Base-by-base conservation (phyloP, 2,888 invertebrate species). In the Hedya salicella region DNA sequence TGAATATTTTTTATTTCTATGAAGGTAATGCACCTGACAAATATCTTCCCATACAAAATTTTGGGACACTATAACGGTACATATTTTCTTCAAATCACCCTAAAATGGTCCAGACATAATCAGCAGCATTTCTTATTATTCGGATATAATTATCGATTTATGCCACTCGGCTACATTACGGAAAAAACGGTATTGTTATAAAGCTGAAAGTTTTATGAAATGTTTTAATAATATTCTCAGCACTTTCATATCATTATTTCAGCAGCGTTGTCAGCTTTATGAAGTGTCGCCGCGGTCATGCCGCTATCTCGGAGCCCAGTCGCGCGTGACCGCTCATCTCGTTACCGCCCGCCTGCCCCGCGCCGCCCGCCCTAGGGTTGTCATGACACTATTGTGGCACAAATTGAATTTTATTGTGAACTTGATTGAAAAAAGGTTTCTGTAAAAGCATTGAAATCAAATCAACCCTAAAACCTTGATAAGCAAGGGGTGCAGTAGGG, bases 261-360 rank as follows among this genome's bases (percentile, higher is more conserved):
- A 62, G 61, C 42, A 11, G 44, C 76, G 68, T 74, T 76, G 70
- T 73, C 71, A 70, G 67, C 69, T 59, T 70, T 77, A 73, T 70
- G 69, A 71, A 74, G 78, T 75, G 70, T 57, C 56, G 61, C 72
- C 70, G 69, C 68, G 69, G 69, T 57, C 19, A 64, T 59, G 70
- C 70, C 75, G 79, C 77, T 87, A 88, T 88, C 88, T 75, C 77
- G 70, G 71, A 70, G 70, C 73, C 70, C 87, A 86, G 84, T 66
- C 80, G 85, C 81, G 83, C 89, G 89, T 89, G 88, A 84, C 87
- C 84, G 81, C 82, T 84, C 89, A 89, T 89, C 87, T 88, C 82
- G 79, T 88, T 85, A 86, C 77, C 49, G 53, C 60, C 64, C 63
- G 40, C 44, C 50, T 60, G 60, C n/a, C n/a, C n/a, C n/a, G n/a